Evolutionary conservation across 2,888 invertebrate genomes (phyloP).

Genomic region (Terebella lapidaria): DNA sequence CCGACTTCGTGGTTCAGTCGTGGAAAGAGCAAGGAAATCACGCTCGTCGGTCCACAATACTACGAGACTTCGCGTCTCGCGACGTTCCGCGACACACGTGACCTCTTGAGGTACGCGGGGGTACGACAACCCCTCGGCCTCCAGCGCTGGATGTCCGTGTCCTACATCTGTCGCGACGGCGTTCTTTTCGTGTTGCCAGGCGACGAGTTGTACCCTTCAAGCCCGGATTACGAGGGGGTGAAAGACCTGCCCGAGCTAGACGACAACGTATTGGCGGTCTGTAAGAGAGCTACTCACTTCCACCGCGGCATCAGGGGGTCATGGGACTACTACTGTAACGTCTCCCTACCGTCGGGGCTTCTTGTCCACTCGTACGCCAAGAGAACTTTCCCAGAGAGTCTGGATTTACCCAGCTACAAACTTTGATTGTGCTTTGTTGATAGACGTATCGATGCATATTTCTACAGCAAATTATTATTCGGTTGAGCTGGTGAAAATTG

Average conservation of each 20-base stretch:
- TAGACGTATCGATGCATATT: too few relatives aligned
- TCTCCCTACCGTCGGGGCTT: not conserved
- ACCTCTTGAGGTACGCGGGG: not conserved
- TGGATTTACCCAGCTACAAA: too few relatives aligned
- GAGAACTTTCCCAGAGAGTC: too few relatives aligned
- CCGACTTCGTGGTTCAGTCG: not conserved
- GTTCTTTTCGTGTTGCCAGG: constrained; percentile 9
- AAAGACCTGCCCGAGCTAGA: constrained; percentile 2
- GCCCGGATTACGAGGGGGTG: constrained; percentile 11
- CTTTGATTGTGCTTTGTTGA: too few relatives aligned
- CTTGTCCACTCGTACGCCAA: too few relatives aligned
- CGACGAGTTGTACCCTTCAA: constrained; percentile 13
- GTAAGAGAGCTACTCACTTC: not conserved
- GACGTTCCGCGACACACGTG: constrained; percentile 4
- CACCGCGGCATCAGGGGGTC: not conserved
- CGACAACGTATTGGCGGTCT: not conserved
- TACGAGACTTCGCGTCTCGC: constrained; percentile 10
- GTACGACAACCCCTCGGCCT: constrained; percentile 4
- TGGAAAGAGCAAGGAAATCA: not conserved
- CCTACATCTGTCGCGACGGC: too few relatives aligned
- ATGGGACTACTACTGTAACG: not conserved
- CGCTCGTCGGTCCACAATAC: constrained; percentile 5
- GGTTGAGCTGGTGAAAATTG: too few relatives aligned
- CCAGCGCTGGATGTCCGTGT: constrained; percentile 19
- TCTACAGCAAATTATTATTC: too few relatives aligned